Percentiles rank a stretch among this genome's conserved stretches.
phyloP scores from a whole-genome alignment of 2,888 invertebrate species.

The Harpagoxenus sublaevis region DNA sequence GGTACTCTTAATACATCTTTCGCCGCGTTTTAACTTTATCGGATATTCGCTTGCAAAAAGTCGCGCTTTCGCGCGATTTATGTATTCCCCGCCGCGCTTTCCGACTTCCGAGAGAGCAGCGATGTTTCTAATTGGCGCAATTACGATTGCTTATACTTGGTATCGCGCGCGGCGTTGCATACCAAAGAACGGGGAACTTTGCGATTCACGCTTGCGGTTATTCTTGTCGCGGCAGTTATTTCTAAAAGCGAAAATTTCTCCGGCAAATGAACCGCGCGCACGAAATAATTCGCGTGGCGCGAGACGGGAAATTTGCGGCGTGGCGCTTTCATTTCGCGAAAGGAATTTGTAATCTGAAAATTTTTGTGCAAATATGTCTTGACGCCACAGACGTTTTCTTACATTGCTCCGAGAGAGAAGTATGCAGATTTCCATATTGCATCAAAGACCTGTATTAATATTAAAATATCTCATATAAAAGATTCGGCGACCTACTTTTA shows the following conservation, averaged over 20 bases:
- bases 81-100: constrained; percentile 32
- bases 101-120: constrained; percentile 9
- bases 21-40: constrained; percentile 46
- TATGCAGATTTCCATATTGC: constrained; percentile 35
- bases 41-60: constrained; percentile 33
- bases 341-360: constrained; percentile 46
- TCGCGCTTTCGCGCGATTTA: constrained; percentile 41
- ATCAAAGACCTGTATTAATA: constrained; percentile 31
- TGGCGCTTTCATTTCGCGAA: constrained; percentile 34
- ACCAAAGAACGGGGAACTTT: constrained; percentile 25
- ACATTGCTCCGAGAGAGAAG: background rate
- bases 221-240: constrained; percentile 37
- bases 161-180: constrained; percentile 27
- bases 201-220: constrained; percentile 31
- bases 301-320: constrained; percentile 43
- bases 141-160: constrained; percentile 46
- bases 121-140: constrained; percentile 48
- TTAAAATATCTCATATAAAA: constrained; percentile 19
- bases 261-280: constrained; percentile 38
- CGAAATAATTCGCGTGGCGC: constrained; percentile 48
- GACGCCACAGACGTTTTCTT: constrained; percentile 12
- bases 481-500: constrained; percentile 9
- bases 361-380: constrained; percentile 45
- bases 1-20: constrained; percentile 53
- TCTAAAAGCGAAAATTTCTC: constrained; percentile 40